A percentile compares a stretch with the other conserved stretches of the same genome.
phyloP scores from a whole-genome alignment of 2,113 vertebrate species.

The Lophius piscatorius region DNA sequence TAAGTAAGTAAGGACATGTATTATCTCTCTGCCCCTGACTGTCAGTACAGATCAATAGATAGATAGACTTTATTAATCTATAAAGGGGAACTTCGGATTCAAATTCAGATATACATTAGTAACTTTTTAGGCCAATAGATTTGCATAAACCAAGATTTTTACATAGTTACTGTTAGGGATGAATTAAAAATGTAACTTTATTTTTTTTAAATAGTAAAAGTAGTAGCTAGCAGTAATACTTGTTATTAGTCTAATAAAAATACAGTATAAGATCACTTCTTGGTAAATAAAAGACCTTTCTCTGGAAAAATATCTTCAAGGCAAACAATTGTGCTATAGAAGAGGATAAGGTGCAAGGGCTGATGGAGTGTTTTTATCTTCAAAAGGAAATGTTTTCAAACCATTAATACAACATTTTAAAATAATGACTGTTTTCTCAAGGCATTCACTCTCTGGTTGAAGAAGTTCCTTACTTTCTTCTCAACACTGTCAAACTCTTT shows the following conservation, averaged over 20 bases:
- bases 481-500: neutral
- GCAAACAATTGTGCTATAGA: slow-evolving; percentile 9
- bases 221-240: neutral
- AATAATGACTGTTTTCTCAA: slow-evolving; percentile 5
- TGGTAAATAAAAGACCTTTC: slow-evolving; percentile 5
- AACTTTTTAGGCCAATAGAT: slow-evolving; percentile 1
- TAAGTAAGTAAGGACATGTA: neutral
- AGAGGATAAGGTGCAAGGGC: neutral
- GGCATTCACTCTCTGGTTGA: neutral
- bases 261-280: slow-evolving; percentile 38
- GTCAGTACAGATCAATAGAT: slow-evolving; percentile 36
- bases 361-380: slow-evolving; percentile 8
- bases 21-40: slow-evolving; percentile 23
- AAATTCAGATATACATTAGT: too few species aligned
- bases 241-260: slow-evolving; percentile 17
- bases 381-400: neutral
- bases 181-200: neutral
- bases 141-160: slow-evolving; percentile 6
- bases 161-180: slow-evolving; percentile 3
- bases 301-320: slow-evolving; percentile 11
- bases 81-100: too few species aligned
- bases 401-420: slow-evolving; percentile 8
- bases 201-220: slow-evolving; percentile 24
- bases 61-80: neutral
- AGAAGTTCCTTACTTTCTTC: neutral